Conservation (phyloP, 2,113 vertebrate genomes). For the Lycocorax pyrrhopterus region DNA sequence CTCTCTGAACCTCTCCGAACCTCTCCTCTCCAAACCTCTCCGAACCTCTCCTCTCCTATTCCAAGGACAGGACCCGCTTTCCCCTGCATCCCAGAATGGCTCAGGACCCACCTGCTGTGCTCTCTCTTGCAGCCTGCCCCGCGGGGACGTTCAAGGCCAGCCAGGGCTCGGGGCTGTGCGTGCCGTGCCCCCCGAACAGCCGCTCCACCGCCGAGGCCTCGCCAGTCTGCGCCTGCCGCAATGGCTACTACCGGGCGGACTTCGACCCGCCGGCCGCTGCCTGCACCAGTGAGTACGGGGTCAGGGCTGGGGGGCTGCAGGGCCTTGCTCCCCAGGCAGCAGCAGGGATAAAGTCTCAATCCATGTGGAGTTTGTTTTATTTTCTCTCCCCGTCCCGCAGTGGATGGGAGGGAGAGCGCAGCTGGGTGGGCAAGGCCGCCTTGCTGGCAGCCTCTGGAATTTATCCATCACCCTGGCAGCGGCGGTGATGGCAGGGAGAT, state of each 20-base stretch:
- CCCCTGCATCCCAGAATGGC: accelerated
- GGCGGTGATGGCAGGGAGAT: not conserved
- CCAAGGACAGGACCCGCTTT: not conserved
- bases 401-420: accelerated
- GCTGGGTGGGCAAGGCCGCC: accelerated
- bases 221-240: conserved; percentile 89
- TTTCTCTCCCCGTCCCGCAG: accelerated
- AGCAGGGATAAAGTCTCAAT: not conserved
- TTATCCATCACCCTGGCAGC: not conserved
- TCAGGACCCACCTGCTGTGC: not conserved
- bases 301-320: not conserved
- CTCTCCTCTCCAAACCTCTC: too few species aligned
- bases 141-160: conserved; percentile 93
- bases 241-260: conserved; percentile 91
- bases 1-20: too few species aligned
- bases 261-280: conserved; percentile 85
- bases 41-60: accelerated
- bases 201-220: conserved; percentile 88
- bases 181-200: conserved; percentile 91
- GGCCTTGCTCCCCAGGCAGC: not conserved
- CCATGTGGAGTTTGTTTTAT: accelerated
- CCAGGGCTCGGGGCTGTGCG: conserved; percentile 86
- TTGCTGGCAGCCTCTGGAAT: not conserved
- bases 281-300: conserved; percentile 90
- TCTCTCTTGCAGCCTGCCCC: conserved; percentile 84